Evolutionary conservation across 1,140 invertebrate species (phyloP).

Genomic region (Trichogramma pretiosum): DNA sequence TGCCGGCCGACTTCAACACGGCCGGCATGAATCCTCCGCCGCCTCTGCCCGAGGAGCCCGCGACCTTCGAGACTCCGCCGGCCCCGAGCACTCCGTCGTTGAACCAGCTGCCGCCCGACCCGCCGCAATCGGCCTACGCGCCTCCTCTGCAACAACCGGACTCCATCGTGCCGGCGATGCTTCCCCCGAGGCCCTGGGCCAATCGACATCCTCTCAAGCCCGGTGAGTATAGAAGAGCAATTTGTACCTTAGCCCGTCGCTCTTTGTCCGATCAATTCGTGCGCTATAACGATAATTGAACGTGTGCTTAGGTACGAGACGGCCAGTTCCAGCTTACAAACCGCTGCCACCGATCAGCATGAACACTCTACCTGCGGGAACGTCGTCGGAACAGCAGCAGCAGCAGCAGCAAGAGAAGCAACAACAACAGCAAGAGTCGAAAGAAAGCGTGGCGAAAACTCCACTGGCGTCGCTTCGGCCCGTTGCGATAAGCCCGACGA

Average conservation of each 20-base stretch:
- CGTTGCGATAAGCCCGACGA: too few species aligned
- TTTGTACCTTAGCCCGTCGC: too few species aligned
- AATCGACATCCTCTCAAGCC: constrained; percentile 31
- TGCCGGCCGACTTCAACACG: constrained; percentile 62
- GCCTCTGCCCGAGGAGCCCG: constrained; percentile 34
- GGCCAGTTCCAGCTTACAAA: constrained; percentile 48
- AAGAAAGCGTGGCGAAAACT: constrained; percentile 16
- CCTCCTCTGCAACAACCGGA: constrained; percentile 66
- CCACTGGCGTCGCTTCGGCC: too few species aligned
- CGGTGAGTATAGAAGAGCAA: too few species aligned
- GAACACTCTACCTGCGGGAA: neutral
- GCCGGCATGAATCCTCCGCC: constrained; percentile 45
- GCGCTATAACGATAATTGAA: neutral
- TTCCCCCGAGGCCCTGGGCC: constrained; percentile 45
- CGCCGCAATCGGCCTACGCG: constrained; percentile 48
- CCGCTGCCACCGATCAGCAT: constrained; percentile 37
- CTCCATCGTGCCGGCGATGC: constrained; percentile 63
- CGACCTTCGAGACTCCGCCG: constrained; percentile 43
- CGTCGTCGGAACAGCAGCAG: neutral
- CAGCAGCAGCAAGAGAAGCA: constrained; percentile 5
- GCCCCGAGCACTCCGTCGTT: constrained; percentile 50
- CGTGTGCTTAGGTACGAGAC: constrained; percentile 26
- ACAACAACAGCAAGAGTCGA: too few species aligned
- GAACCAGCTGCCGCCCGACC: constrained; percentile 51
- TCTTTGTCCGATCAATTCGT: too few species aligned